phyloP scores from a whole-genome alignment of 2,113 vertebrate species.

The Oncorhynchus nerka region DNA sequence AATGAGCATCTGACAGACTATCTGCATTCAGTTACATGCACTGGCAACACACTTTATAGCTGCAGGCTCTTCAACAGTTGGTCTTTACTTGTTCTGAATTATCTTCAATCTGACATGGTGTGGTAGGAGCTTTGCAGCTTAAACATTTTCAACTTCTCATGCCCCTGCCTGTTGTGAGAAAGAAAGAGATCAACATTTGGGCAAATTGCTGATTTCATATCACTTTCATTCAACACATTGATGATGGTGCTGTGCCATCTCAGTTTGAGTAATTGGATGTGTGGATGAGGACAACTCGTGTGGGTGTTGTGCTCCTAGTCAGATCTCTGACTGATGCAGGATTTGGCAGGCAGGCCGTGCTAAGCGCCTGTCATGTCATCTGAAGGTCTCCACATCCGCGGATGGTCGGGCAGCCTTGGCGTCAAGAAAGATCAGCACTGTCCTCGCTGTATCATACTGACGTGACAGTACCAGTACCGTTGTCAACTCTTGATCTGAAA shows the following conservation, averaged over 20 bases:
- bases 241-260: constrained; percentile 40
- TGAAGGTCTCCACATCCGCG: constrained; percentile 19
- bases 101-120: constrained; percentile 38
- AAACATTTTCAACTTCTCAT: constrained; percentile 20
- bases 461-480: neutral
- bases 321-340: constrained; percentile 34
- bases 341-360: constrained; percentile 30
- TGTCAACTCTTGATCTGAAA: neutral
- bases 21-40: constrained; percentile 25
- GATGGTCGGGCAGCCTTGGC: constrained; percentile 47
- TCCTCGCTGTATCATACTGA: constrained; percentile 12
- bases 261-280: constrained; percentile 3
- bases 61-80: constrained; percentile 45
- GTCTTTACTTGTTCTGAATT: constrained; percentile 45
- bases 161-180: constrained; percentile 51
- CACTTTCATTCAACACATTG: constrained; percentile 50
- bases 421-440: constrained; percentile 26
- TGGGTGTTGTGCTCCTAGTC: constrained; percentile 34
- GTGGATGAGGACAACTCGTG: constrained; percentile 25
- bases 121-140: constrained; percentile 23
- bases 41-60: constrained; percentile 43
- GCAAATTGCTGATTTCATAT: constrained; percentile 57
- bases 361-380: constrained; percentile 35
- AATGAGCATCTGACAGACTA: constrained; percentile 32
- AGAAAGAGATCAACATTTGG: constrained; percentile 36